Evolutionary conservation across 2,888 invertebrate species (phyloP), one percentile per base, ranked within the genome.

Genomic region (Plagiodera versicolora): DNA sequence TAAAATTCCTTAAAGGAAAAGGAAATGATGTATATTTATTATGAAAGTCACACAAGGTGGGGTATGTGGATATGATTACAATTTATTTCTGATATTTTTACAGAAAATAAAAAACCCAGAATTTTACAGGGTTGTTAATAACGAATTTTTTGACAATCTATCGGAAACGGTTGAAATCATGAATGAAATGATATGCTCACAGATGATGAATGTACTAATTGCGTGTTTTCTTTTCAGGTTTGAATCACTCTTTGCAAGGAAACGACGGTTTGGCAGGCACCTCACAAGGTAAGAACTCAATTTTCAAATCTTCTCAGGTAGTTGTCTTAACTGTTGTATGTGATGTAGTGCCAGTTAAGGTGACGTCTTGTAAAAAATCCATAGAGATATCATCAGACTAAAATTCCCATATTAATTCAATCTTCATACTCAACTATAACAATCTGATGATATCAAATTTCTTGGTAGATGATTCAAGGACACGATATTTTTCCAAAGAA

Each of bases 241-340:
- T 87, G 75, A 85, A 85, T 77, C 84, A 85, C 64, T 81, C 80
- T 60, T 72, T 87, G 64, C 78, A 77, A 67, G 74, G 76, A 78
- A 81, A 83, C 67, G 91, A 91, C 81, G 89, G 89, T 80, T 83
- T 91, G 79, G 91, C 91, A 73, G 89, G 90, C 78, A 91, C 92
- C 76, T 92, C 92, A 75, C 92, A 92, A 91, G 92, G 92, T 92
- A 87, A 89, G 89, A 66, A 48, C 44, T 14, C 44, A 11, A 20
- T 24, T 52, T 60, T 44, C 60, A 53, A 48, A 49, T 51, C 17
- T 58, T 35, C 45, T 46, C 47, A 58, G 57, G 58, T 66, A 60
- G 67, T 65, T 66, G 67, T 67, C 67, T 67, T 67, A 67, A 67
- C 67, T 67, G 65, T 61, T 63, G 65, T 63, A 63, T 64, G 64